Base-by-base conservation (phyloP, 2,113 vertebrate species). In the Pachyramphus minor region DNA sequence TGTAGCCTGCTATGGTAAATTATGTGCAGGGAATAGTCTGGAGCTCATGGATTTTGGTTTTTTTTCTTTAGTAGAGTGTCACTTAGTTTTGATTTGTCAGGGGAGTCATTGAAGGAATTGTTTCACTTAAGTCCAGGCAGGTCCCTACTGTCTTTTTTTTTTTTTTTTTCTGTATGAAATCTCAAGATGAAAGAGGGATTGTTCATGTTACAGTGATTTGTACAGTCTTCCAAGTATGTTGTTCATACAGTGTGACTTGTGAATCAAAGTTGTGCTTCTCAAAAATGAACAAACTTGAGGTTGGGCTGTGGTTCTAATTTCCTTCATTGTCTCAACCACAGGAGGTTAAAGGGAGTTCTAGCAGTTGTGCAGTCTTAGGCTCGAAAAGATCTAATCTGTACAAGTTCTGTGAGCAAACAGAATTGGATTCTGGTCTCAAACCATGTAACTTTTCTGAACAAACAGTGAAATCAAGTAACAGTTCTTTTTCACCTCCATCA, bases 301-400 rank as follows among this genome's bases (percentile, higher is more conserved):
- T 56, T 41, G 44, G 42, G 13, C 50, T 80, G 23, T 10, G 6
- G 6, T 79, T 94, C 31, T 69, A 12, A 62, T 62, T 87, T 84
- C 12, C 31, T 84, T 81, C 30, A 9, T 1, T 0, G 16, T 63
- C 58, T 86, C 67, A 64, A 8, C 24, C 10, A 47, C 22, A 27
- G 45, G 8, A 71, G 7, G 7, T 62, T 77, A 58, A 77, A 83
- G 21, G 25, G 39, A 41, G 11, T 19, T 35, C 33, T 11, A 59
- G 4, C 3, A 12, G 31, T 56, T 93, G 50, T 0, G 0, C 4
- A 6, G 16, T 72, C 41, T n/a, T 69, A 60, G 67, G 10, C 31
- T 80, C 41, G 25, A 33, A 77, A 94, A 23, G 12, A 8, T 66
- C 45, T 77, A 17, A 25, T 37, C 28, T 35, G 0, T 60, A 27